These are phyloP conservation scores for Hybos culiciformis DNA, from an alignment of 2,888 invertebrate genomes.

Conservation along the genomic window DNA sequence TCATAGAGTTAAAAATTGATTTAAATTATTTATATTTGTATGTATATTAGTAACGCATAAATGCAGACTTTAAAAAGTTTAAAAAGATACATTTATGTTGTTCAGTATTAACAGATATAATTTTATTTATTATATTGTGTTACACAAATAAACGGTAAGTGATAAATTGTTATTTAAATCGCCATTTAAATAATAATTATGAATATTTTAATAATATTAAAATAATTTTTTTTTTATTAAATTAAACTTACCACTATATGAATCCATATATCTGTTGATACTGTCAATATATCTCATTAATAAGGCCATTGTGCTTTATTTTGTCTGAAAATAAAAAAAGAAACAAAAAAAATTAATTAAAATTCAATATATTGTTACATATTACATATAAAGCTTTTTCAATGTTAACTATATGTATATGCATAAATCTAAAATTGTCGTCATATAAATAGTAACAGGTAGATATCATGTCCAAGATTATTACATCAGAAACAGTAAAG, in stretches of 20 bases:
- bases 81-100: no score
- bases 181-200: background rate
- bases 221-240: background rate
- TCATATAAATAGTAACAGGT: no score
- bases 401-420: no score
- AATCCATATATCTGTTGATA: constrained; percentile 67
- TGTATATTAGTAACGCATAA: no score
- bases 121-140: background rate
- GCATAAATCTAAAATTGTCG: no score
- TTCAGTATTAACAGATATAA: background rate
- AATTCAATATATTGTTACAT: background rate
- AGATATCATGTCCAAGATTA: no score
- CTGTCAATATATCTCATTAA: constrained; percentile 65
- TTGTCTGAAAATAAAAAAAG: background rate
- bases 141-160: no score
- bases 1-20: no score
- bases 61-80: no score
- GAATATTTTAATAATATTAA: background rate
- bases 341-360: background rate
- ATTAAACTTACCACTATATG: constrained; percentile 62
- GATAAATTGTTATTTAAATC: background rate
- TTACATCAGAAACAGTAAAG: no score
- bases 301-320: constrained; percentile 55
- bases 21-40: no score
- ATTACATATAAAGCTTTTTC: no score